A percentile compares a stretch with the other conserved stretches of the same genome.
Evolutionary conservation across 2,797 vertebrate genomes (phyloP).

Genomic region (Acanthis flammea): DNA sequence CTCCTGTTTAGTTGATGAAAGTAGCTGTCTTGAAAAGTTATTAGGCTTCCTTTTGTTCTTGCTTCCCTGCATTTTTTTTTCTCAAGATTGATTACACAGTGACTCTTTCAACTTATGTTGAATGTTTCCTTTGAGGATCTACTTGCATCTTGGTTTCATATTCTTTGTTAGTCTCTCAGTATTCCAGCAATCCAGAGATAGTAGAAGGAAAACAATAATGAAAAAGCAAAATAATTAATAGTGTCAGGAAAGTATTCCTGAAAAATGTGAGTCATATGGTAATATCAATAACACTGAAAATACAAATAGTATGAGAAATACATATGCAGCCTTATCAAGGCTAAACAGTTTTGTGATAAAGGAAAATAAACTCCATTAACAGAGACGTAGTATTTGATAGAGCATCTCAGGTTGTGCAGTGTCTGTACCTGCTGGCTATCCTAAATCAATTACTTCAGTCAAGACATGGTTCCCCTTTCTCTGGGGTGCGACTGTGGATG

Average conservation of each 20-base stretch:
- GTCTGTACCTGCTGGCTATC: not conserved
- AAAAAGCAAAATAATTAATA: not conserved
- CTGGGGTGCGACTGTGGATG: not conserved
- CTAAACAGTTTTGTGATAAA: not conserved
- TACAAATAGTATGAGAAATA: not conserved
- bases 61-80: not conserved
- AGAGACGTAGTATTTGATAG: not conserved
- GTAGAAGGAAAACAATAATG: not conserved
- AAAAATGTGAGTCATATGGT: not conserved
- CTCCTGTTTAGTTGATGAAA: conserved; percentile 28
- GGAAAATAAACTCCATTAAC: not conserved
- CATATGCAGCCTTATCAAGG: not conserved
- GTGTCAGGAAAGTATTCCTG: not conserved
- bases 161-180: not conserved
- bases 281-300: not conserved
- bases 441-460: conserved; percentile 57
- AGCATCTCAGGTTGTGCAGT: not conserved
- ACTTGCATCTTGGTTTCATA: not conserved
- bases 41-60: conserved; percentile 43
- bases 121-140: conserved; percentile 41
- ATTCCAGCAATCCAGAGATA: not conserved
- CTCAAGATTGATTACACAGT: conserved; percentile 8
- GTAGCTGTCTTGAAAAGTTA: conserved; percentile 33
- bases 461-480: not conserved
- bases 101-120: conserved; percentile 20